Evolutionary conservation across 2,888 invertebrate genomes (phyloP).

Genomic region (Gerris lacustris): DNA sequence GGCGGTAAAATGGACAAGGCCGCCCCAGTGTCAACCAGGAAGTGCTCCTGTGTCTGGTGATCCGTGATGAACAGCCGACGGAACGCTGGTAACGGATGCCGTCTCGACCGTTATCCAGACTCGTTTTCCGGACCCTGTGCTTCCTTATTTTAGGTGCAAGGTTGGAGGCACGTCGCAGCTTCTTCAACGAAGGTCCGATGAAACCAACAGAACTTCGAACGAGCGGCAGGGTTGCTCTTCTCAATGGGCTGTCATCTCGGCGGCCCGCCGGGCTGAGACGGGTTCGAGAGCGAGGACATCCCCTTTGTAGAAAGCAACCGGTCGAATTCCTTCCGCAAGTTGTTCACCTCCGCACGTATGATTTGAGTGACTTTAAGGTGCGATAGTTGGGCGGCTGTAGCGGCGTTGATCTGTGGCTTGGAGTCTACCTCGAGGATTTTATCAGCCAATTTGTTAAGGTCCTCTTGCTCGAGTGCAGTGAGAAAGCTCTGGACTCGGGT

Average conservation of each 20-base stretch:
- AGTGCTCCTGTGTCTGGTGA: conserved; percentile 5
- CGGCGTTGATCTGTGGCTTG: background rate
- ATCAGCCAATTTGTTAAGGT: conserved; percentile 6
- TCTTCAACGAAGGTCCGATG: conserved; percentile 18
- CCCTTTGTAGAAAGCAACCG: background rate
- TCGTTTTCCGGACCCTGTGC: conserved; percentile 14
- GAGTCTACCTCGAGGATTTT: background rate
- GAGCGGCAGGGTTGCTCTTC: background rate
- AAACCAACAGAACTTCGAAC: background rate
- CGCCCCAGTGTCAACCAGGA: conserved; percentile 15
- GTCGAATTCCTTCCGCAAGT: background rate
- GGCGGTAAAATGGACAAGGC: conserved; percentile 8
- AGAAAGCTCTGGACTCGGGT: conserved; percentile 12
- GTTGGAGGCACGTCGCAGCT: conserved; percentile 17
- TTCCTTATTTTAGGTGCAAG: conserved; percentile 15
- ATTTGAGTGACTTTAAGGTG: background rate
- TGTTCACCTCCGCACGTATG: background rate
- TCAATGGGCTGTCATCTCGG: conserved; percentile 16
- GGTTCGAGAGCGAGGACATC: background rate
- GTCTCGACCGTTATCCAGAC: conserved; percentile 20
- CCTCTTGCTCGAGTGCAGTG: conserved; percentile 2
- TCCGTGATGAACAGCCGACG: conserved; percentile 19
- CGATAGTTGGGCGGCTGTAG: background rate
- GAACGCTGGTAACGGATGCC: conserved; percentile 13
- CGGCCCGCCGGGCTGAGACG: conserved; percentile 22